Percentiles rank a stretch among this genome's conserved stretches.
phyloP scores from a whole-genome alignment of 2,797 vertebrate genomes.

The Danionella dracula region DNA sequence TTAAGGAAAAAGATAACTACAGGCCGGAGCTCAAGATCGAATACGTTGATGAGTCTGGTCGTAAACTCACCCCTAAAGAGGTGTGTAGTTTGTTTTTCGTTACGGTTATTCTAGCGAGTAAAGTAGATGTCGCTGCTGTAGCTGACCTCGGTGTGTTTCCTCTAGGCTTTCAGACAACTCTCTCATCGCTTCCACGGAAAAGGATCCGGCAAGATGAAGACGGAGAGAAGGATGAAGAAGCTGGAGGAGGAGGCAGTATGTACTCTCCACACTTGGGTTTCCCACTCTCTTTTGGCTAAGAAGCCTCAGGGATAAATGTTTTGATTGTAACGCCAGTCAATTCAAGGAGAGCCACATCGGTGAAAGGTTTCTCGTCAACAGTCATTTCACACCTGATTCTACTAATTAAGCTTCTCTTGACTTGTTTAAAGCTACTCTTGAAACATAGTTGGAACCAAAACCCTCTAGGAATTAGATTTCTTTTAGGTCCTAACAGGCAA shows the following conservation, averaged over 20 bases:
- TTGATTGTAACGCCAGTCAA: too few relatives aligned
- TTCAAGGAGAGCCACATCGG: too few relatives aligned
- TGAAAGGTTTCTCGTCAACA: too few relatives aligned
- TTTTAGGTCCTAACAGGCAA: too few relatives aligned
- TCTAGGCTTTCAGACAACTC: conserved; percentile 84
- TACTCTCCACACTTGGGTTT: background rate
- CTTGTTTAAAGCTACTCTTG: too few relatives aligned
- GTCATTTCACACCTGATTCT: too few relatives aligned
- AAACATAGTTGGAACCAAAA: too few relatives aligned
- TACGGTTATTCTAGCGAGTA: background rate
- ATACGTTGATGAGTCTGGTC: conserved; percentile 89
- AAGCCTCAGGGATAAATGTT: too few relatives aligned
- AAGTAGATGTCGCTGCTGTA: background rate
- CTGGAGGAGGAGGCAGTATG: conserved; percentile 84
- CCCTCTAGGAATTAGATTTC: too few relatives aligned
- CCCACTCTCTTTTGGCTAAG: too few relatives aligned
- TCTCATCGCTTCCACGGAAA: conserved; percentile 91
- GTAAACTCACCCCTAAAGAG: conserved; percentile 88
- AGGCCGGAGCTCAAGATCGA: conserved; percentile 88
- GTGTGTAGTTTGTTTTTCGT: conserved; percentile 39
- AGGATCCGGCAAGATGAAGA: conserved; percentile 94
- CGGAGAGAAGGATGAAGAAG: conserved; percentile 91
- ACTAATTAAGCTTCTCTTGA: too few relatives aligned
- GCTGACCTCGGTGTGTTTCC: background rate
- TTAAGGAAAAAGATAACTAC: conserved; percentile 88